These are phyloP conservation scores for Chlorodrepanis virens DNA, from an alignment of 2,113 vertebrate species.

Conservation along the genomic window DNA sequence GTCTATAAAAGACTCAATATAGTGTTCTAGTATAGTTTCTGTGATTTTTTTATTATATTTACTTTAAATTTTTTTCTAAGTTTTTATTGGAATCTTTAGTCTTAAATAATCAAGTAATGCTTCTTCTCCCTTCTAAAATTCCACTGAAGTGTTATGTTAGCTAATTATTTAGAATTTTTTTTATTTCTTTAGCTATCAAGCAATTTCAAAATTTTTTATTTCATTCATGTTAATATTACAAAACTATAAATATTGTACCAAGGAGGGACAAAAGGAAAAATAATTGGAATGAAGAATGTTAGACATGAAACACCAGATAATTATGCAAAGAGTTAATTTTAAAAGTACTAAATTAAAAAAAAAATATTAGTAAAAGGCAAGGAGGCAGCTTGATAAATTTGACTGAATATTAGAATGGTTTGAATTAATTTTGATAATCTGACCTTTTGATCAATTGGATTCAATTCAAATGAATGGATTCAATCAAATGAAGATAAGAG, in stretches of 20 bases:
- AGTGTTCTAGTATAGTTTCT: background rate
- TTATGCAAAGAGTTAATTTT: background rate
- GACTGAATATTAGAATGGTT: background rate
- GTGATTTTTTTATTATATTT: background rate
- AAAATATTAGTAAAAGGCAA: background rate
- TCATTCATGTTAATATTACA: background rate
- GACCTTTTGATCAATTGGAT: background rate
- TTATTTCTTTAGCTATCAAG: background rate
- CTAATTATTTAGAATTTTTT: background rate
- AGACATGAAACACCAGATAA: background rate
- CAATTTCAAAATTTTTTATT: background rate
- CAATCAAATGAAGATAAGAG: background rate
- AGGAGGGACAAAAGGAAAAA: background rate
- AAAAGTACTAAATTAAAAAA: background rate
- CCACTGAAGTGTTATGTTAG: background rate
- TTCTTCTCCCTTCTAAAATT: background rate
- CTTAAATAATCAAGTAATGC: background rate
- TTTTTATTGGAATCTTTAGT: background rate
- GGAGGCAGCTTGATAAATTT: background rate
- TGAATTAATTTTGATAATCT: background rate
- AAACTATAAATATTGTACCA: background rate
- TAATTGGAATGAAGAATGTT: background rate
- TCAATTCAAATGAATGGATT: background rate
- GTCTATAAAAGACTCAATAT: background rate
- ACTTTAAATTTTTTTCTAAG: background rate